Percentiles rank a stretch among this genome's conserved stretches.
phyloP scores from a whole-genome alignment of 2,888 invertebrate genomes.

The Strigamia crassipes region DNA sequence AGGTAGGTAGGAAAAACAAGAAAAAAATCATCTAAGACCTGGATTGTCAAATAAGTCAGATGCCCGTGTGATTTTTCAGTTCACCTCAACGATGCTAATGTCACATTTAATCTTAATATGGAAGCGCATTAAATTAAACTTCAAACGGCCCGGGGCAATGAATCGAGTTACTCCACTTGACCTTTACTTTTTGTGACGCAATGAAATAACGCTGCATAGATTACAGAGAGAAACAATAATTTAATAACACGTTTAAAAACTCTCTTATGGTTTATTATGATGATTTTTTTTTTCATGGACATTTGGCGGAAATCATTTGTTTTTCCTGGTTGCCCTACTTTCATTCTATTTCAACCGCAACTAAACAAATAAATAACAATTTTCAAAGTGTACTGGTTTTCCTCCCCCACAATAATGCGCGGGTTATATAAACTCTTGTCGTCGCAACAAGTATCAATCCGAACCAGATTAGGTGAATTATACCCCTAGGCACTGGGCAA shows the following conservation, averaged over 20 bases:
- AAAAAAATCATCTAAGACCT: not conserved
- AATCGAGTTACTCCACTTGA: not conserved
- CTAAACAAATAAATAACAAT: no score
- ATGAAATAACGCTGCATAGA: no score
- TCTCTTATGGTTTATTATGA: not conserved
- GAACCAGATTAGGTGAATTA: not conserved
- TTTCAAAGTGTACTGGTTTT: no score
- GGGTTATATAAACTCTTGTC: not conserved
- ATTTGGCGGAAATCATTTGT: not conserved
- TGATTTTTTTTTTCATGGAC: not conserved
- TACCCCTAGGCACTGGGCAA: not conserved
- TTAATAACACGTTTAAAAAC: not conserved
- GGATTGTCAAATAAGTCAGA: not conserved
- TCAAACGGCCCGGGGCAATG: not conserved
- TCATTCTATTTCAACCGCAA: not conserved
- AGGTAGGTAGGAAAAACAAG: not conserved
- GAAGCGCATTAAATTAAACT: not conserved
- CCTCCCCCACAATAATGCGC: not conserved
- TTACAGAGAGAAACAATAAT: not conserved
- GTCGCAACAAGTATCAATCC: not conserved
- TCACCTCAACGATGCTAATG: no score
- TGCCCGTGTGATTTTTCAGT: not conserved
- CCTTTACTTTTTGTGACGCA: not conserved
- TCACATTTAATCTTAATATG: not conserved
- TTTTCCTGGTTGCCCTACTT: not conserved